Evolutionary conservation across 2,888 invertebrate genomes (phyloP), one percentile per base, ranked within the genome.

Genomic region (Liodrosophila aerea): DNA sequence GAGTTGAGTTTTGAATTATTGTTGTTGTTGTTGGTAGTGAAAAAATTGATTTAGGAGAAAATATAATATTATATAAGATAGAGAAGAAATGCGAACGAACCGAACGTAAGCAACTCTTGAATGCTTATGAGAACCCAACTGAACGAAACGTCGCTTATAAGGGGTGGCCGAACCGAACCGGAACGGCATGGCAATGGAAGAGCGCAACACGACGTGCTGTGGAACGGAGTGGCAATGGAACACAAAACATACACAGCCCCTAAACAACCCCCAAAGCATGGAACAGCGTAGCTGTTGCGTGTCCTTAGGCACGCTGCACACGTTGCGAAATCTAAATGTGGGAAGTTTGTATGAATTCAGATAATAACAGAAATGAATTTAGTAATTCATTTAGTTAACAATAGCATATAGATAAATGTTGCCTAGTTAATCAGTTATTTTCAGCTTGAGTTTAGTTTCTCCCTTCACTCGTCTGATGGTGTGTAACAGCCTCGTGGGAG

Each of bases 61-160:
- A 82, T 82, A 84, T 80, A 89, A 89, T 89, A 87, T 89, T 89
- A 88, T 89, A 88, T 89, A 90, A 89, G 89, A 90, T 89, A 90
- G 89, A 89, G 89, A 88, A 90, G 89, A 90, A 90, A 89, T 90
- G 89, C 90, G 90, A 90, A 90, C 90, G 90, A 90, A 90, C 90
- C 90, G 90, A 89, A 90, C 89, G 88, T 88, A 89, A 89, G 88
- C 89, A 90, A 90, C 89, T 90, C 89, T 90, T 90, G 89, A 88
- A 90, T 89, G 90, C 89, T 89, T 90, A 90, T 90, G 89, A 90
- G 87, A 87, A 86, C 77, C 29, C 16, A 50, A 64, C 71, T 56
- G 44, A 58, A 81, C 85, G 87, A 87, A 77, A 74, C 81, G 81
- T 81, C 76, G 81, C 89, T 89, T 90, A 90, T 90, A 90, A 85